Conservation (phyloP, 2,888 invertebrate species). For the Caenorhabditis drosophilae region DNA sequence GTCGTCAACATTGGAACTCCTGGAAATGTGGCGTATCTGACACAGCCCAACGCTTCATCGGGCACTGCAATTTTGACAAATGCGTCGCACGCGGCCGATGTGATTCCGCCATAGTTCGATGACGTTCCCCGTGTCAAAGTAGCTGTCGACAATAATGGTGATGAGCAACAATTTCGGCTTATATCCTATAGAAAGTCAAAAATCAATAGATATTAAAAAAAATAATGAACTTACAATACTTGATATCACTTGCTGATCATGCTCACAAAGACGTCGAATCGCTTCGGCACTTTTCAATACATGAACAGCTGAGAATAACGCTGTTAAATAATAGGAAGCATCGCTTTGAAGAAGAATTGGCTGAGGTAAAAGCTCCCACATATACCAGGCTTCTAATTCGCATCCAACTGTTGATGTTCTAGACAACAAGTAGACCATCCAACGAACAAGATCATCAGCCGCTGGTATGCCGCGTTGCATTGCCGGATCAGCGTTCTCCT, state of each 20-base stretch:
- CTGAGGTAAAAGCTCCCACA: conserved; percentile 90
- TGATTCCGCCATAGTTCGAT: neutral
- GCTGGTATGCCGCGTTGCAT: conserved; percentile 31
- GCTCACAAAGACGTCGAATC: conserved; percentile 46
- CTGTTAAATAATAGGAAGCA: conserved; percentile 91
- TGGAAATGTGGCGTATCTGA: conserved; percentile 81
- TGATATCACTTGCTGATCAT: conserved; percentile 14
- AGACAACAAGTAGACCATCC: conserved; percentile 88
- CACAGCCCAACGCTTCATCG: conserved; percentile 89
- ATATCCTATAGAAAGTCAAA: conserved; percentile 8
- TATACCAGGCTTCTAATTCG: conserved; percentile 92
- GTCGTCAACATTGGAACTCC: conserved; percentile 91
- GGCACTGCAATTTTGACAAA: conserved; percentile 86
- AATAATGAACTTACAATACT: conserved; percentile 11
- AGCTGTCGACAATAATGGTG: conserved; percentile 34
- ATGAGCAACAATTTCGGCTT: conserved; percentile 16
- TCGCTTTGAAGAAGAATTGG: conserved; percentile 79
- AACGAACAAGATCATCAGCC: conserved; percentile 79
- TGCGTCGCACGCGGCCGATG: conserved; percentile 29
- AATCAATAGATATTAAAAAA: neutral
- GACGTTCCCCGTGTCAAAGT: conserved; percentile 28
- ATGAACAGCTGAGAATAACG: conserved; percentile 88
- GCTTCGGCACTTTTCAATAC: conserved; percentile 79
- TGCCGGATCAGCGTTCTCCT: conserved; percentile 29
- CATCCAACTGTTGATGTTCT: conserved; percentile 87